A percentile compares a stretch with the other conserved stretches of the same genome.
Conservation (phyloP, 2,113 vertebrate genomes). For the Leiothrix lutea region DNA sequence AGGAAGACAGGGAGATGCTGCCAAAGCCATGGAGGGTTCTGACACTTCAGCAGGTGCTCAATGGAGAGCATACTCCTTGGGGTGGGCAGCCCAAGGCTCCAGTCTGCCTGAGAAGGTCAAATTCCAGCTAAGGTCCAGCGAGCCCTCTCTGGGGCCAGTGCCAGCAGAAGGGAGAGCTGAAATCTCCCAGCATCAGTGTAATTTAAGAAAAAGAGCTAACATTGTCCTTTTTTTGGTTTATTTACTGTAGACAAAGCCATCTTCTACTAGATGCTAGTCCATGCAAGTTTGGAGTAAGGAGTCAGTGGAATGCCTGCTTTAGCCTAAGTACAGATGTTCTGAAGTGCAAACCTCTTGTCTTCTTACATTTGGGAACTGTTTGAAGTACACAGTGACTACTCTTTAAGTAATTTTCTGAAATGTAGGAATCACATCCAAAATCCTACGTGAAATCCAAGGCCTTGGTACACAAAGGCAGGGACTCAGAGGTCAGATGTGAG, state of each 20-base stretch:
- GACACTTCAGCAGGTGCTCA: neutral
- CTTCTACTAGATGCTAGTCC: neutral
- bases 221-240: neutral
- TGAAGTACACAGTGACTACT: neutral
- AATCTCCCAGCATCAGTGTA: neutral
- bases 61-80: accelerated
- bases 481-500: neutral
- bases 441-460: neutral
- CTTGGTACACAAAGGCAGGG: neutral
- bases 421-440: neutral
- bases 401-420: neutral
- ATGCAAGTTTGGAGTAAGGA: neutral
- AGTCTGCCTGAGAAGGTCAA: neutral
- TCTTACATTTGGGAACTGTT: neutral
- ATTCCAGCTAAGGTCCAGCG: neutral
- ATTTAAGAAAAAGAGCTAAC: neutral
- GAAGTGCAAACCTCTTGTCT: neutral
- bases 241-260: accelerated
- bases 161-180: neutral
- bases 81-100: neutral
- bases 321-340: neutral
- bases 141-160: neutral
- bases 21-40: neutral
- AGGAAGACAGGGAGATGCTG: neutral
- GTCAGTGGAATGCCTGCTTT: neutral